Conservation (phyloP, 2,888 invertebrate genomes). For the Hypena proboscidalis region DNA sequence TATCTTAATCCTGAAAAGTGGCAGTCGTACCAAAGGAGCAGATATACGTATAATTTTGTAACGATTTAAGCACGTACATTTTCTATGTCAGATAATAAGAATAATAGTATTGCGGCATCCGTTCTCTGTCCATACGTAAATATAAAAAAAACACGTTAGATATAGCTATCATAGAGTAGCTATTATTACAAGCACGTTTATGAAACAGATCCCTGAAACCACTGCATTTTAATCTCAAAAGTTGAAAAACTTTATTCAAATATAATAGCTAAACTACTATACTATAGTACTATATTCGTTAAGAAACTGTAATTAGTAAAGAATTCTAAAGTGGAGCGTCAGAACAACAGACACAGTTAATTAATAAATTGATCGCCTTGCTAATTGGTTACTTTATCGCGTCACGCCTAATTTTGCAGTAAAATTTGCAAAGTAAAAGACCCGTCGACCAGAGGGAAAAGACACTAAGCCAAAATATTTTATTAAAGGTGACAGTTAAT, state of each 20-base stretch:
- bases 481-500: conserved; percentile 78
- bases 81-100: too few relatives aligned
- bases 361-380: conserved; percentile 58
- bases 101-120: too few relatives aligned
- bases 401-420: conserved; percentile 35
- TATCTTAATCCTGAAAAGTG: too few relatives aligned
- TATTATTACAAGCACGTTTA: too few relatives aligned
- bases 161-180: too few relatives aligned
- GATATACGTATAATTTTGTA: too few relatives aligned
- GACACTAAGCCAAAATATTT: conserved; percentile 67
- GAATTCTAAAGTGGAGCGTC: conserved; percentile 47
- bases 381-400: conserved; percentile 47
- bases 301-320: conserved; percentile 51
- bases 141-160: too few relatives aligned
- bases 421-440: conserved; percentile 29
- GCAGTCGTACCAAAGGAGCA: too few relatives aligned
- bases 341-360: conserved; percentile 48
- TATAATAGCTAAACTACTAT: conserved; percentile 51
- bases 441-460: conserved; percentile 33
- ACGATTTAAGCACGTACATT: too few relatives aligned
- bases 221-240: too few relatives aligned
- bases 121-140: too few relatives aligned
- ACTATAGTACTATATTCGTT: conserved; percentile 37
- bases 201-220: too few relatives aligned
- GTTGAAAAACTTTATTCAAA: conserved; percentile 46